Conservation (phyloP, 2,113 vertebrate species). For the Pholis gunnellus region DNA sequence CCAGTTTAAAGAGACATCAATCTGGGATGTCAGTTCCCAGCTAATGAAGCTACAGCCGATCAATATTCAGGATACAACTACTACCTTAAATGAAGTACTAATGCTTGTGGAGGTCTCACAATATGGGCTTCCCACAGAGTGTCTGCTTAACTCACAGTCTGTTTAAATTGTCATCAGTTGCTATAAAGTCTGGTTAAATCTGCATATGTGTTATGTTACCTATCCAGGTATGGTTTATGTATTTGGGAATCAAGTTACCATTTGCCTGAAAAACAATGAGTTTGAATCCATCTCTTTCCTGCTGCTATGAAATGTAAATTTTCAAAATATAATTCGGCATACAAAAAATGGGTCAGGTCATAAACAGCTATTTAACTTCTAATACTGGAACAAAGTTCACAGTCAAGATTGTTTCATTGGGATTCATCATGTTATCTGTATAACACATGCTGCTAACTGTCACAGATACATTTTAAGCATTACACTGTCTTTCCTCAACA, state of each 20-base stretch:
- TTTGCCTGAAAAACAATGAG: background rate
- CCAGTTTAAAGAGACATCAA: conserved; percentile 90
- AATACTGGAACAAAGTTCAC: background rate
- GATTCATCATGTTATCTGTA: background rate
- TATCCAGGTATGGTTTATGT: background rate
- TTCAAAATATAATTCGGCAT: background rate
- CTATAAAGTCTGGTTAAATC: background rate
- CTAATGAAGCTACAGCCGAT: conserved; percentile 89
- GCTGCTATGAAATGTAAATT: background rate
- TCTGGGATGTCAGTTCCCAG: conserved; percentile 90
- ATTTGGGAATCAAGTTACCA: background rate
- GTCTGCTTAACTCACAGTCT: conserved; percentile 11
- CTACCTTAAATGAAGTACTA: conserved; percentile 84
- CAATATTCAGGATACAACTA: conserved; percentile 87
- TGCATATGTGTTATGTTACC: background rate
- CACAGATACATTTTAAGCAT: background rate
- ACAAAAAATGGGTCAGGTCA: background rate
- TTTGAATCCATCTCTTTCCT: background rate
- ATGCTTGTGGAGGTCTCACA: conserved; percentile 77
- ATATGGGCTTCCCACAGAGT: conserved; percentile 46
- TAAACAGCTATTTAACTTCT: background rate
- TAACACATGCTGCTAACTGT: background rate
- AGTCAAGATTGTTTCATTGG: background rate
- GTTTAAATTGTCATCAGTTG: conserved; percentile 8
- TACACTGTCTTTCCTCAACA: conserved; percentile 8